phyloP scores from a whole-genome alignment of 2,888 invertebrate genomes.

The Ligdia adustata region DNA sequence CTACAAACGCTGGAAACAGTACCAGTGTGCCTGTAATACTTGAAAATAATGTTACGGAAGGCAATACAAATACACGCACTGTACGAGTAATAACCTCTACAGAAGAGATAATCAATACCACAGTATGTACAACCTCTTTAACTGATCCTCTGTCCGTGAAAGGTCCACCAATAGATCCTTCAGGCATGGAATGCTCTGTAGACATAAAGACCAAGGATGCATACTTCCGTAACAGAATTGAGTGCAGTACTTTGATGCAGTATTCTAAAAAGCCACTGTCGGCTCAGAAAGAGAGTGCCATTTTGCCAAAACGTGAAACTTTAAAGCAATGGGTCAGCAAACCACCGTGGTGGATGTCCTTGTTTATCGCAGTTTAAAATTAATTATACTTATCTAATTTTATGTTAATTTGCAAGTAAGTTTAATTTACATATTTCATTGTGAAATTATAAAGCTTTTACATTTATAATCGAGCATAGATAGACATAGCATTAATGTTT shows the following conservation, averaged over 20 bases:
- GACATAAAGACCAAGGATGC: slow-evolving; percentile 59
- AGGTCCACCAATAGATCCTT: slow-evolving; percentile 53
- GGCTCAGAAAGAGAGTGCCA: slow-evolving; percentile 46
- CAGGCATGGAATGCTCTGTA: slow-evolving; percentile 61
- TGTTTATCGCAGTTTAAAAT: slow-evolving; percentile 63
- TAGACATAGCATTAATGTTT: too few species aligned
- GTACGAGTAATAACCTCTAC: slow-evolving; percentile 1
- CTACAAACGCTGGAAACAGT: slow-evolving; percentile 1
- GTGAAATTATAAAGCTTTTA: too few species aligned
- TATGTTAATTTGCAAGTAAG: too few species aligned
- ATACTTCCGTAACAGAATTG: slow-evolving; percentile 53
- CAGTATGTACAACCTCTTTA: slow-evolving; percentile 29
- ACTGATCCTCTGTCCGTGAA: slow-evolving; percentile 62
- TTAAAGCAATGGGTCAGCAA: slow-evolving; percentile 65
- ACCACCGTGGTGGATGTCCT: slow-evolving; percentile 75
- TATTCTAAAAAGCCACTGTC: slow-evolving; percentile 63
- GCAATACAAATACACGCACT: slow-evolving; percentile 18
- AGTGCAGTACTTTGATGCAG: slow-evolving; percentile 59
- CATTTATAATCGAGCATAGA: too few species aligned
- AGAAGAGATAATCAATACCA: slow-evolving; percentile 12
- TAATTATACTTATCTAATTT: too few species aligned
- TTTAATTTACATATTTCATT: too few species aligned
- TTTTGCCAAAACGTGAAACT: slow-evolving; percentile 58
- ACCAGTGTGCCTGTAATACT: neutral
- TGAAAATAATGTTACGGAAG: slow-evolving; percentile 6